Evolutionary conservation across 2,888 invertebrate species (phyloP), one percentile per base, ranked within the genome.

Genomic region (Drosophila neutralis): DNA sequence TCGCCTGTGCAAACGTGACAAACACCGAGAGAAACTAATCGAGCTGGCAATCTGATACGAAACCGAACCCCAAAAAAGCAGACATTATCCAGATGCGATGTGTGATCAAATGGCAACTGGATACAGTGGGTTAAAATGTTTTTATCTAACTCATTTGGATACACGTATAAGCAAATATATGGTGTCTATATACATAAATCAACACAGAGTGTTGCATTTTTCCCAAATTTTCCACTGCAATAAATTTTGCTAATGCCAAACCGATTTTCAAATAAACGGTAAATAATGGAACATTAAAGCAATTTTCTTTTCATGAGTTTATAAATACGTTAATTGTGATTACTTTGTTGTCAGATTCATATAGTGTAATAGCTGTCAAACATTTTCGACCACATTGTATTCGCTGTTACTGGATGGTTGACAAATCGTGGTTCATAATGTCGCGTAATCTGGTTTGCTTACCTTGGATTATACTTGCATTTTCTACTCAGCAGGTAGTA

Each of bases 1-100:
- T 63, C 65, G 36, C 24, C 60, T 35, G 42, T 69, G 71, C 81
- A 76, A 69, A 62, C 59, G 69, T 76, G 90, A 89, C 90, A 73
- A 86, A 85, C 79, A 63, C 58, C 53, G 53, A 49, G 48, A 38
- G 51, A 68, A 59, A 48, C 68, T 53, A 57, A 77, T 56, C 64
- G 49, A 65, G 48, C 59, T 69, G 62, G 57, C 72, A 70, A 67
- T 65, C 67, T 66, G 52, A 69, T 60, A 67, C 68, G 18, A 69
- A 64, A 27, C 13, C 35, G 27, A 21, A 24, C 15, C 67, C 42
- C 36, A 29, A 48, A 70, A 83, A 78, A 57, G 48, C 62, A 54
- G 60, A 38, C 82, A 73, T 57, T 66, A 67, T 45, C 69, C 42
- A 48, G 40, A 35, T 56, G 13, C 29, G 36, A 29, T 48, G 48